Base-by-base conservation (phyloP, 2,888 invertebrate species). In the Troides aeacus region DNA sequence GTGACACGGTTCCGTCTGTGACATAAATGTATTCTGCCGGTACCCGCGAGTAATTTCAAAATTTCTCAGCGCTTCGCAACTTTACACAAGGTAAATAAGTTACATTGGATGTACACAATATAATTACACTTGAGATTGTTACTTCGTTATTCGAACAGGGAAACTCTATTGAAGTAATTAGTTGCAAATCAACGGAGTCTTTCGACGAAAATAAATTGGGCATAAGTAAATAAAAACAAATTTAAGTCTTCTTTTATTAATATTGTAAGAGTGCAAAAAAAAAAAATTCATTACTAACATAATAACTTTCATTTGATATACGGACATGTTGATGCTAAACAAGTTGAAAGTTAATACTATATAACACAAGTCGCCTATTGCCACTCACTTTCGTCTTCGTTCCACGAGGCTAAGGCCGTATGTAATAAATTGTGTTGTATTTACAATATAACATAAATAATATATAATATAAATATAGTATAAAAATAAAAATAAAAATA, bases 1-100 rank as follows among this genome's bases (percentile, higher is more conserved):
- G 74, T 89, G 89, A 87, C 89, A 88, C 78, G 76, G 83, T 84
- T 89, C 77, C 72, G 74, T 70, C 72, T 78, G 81, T 79, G 81
- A 77, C 79, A 79, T 79, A 82, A 73, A 74, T 73, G 70, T 74
- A 70, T 73, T 72, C 64, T 65, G 70, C 66, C 70, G 62, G 66
- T 66, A 62, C 70, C 57, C 17, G 62, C 70, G 46, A 64, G 64
- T 30, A n/a, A 66, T 70, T 70, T 62, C 42, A 69, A 64, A 61
- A 42, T 62, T 66, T 62, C 64, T 59, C 64, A 63, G 36, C 64
- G 59, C 53, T 60, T 42, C 56, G 50, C 63, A 64, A 64, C 53
- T 36, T 62, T 21, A 18, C 17, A 2, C 50, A 56, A 66, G 62
- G 67, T 53, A 39, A 61, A 21, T 57, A 57, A 57, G 57, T 21